Evolutionary conservation across 2,888 invertebrate species (phyloP).

Genomic region (Osmoderma eremita): DNA sequence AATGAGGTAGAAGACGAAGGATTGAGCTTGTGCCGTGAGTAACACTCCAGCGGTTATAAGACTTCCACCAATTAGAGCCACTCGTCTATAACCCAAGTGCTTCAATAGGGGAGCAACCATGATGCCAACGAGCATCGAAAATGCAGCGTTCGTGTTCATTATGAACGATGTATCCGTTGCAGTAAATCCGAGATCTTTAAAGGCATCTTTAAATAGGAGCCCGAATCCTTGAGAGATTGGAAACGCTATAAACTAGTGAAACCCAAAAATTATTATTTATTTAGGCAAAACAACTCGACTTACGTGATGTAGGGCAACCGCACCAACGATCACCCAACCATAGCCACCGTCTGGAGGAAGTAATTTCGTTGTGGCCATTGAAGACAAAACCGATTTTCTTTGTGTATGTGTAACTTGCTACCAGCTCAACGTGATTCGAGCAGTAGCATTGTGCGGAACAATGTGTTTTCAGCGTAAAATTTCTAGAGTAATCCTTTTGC

Average conservation of each 20-base stretch:
- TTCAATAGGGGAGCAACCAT: slow-evolving; percentile 73
- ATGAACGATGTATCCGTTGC: slow-evolving; percentile 72
- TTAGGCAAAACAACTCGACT: slow-evolving; percentile 51
- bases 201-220: slow-evolving; percentile 73
- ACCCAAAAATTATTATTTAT: slow-evolving; percentile 23
- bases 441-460: neutral
- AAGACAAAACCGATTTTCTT: neutral
- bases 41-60: slow-evolving; percentile 69
- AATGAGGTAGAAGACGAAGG: slow-evolving; percentile 70
- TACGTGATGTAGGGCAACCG: slow-evolving; percentile 63
- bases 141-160: slow-evolving; percentile 73
- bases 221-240: slow-evolving; percentile 72
- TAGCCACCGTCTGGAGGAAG: slow-evolving; percentile 66
- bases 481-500: slow-evolving; percentile 1
- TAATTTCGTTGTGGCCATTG: slow-evolving; percentile 45
- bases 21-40: slow-evolving; percentile 68
- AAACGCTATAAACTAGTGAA: slow-evolving; percentile 55
- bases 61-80: slow-evolving; percentile 69
- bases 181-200: slow-evolving; percentile 67
- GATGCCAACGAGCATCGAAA: slow-evolving; percentile 74
- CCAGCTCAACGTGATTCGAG: neutral
- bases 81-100: slow-evolving; percentile 73
- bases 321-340: slow-evolving; percentile 65
- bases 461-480: neutral
- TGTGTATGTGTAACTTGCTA: neutral